A percentile compares a stretch with the other conserved stretches of the same genome.
phyloP scores from a whole-genome alignment of 2,113 vertebrate genomes.

The Varanus salvator region DNA sequence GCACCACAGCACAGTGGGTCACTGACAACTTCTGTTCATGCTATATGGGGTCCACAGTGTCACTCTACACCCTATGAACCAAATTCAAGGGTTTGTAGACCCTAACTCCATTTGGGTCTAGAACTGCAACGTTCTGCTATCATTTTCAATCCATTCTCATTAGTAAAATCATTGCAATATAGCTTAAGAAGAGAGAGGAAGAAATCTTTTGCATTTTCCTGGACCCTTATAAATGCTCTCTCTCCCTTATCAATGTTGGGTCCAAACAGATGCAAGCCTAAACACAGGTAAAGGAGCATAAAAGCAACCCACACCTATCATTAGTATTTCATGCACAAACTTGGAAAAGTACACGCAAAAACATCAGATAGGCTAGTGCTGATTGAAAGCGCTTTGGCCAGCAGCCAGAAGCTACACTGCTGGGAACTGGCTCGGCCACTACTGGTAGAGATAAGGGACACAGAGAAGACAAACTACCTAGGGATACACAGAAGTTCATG shows the following conservation, averaged over 20 bases:
- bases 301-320: neutral
- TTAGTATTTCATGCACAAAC: slow-evolving; percentile 14
- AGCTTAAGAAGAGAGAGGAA: neutral
- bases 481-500: neutral
- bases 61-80: too few species aligned
- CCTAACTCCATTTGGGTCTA: neutral
- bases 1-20: too few species aligned
- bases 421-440: neutral
- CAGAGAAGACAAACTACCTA: neutral
- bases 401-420: neutral
- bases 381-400: slow-evolving; percentile 1
- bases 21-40: too few species aligned
- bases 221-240: neutral
- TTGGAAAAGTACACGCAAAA: slow-evolving; percentile 11
- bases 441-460: slow-evolving; percentile 17
- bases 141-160: too few species aligned
- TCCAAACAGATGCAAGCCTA: neutral
- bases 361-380: neutral
- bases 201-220: neutral
- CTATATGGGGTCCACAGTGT: neutral
- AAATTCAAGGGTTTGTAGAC: neutral
- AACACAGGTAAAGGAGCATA: neutral
- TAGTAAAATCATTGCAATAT: neutral
- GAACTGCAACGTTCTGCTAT: neutral
- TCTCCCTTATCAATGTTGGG: neutral